A percentile compares a stretch with the other conserved stretches of the same genome.
These are phyloP conservation scores for Struthidea cinerea DNA, from an alignment of 2,113 vertebrate species.

Conservation along the genomic window DNA sequence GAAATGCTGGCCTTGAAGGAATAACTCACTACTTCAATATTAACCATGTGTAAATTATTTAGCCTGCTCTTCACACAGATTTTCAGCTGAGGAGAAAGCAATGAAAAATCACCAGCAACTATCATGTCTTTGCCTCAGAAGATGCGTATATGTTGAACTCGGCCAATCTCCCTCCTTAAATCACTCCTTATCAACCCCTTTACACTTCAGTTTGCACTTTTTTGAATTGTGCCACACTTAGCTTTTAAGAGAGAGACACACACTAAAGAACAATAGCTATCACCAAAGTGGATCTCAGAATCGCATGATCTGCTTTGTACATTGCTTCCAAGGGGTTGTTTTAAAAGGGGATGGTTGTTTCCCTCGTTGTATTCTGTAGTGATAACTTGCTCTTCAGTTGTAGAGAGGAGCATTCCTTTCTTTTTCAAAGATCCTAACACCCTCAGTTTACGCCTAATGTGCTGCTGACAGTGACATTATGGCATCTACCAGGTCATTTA, in stretches of 20 bases:
- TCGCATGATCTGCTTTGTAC: not conserved
- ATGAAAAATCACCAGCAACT: not conserved
- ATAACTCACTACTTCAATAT: conserved; percentile 61
- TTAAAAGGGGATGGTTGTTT: not conserved
- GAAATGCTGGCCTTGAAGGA: conserved; percentile 63
- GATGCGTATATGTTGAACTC: not conserved
- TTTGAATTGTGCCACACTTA: not conserved
- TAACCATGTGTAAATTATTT: conserved; percentile 73
- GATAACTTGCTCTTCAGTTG: not conserved
- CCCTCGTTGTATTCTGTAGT: not conserved
- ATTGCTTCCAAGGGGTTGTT: not conserved
- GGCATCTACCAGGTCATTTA: not conserved
- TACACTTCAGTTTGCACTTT: not conserved
- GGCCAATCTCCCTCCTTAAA: not conserved
- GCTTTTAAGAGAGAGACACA: not conserved
- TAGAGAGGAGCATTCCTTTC: not conserved
- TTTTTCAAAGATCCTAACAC: not conserved
- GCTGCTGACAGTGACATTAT: not conserved
- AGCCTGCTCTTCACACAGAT: conserved; percentile 32
- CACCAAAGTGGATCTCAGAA: not conserved
- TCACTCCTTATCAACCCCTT: not conserved
- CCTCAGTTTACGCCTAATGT: not conserved
- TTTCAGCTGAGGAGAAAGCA: conserved; percentile 1
- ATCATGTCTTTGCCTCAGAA: not conserved
- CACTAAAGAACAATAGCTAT: not conserved